These are phyloP conservation scores for Xiphophorus hellerii DNA, from an alignment of 2,113 vertebrate genomes.

Conservation along the genomic window DNA sequence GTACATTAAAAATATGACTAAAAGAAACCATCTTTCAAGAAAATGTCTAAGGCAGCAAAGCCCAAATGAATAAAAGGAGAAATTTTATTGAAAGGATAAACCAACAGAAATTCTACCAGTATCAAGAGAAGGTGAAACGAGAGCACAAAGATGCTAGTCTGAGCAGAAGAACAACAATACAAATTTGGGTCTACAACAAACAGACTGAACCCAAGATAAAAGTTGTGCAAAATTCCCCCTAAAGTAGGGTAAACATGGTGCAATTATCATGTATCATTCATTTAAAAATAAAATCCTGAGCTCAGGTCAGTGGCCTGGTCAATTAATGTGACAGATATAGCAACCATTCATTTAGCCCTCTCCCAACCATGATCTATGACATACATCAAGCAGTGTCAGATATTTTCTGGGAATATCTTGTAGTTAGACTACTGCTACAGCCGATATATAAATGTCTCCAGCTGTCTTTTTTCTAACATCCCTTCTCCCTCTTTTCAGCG, in stretches of 20 bases:
- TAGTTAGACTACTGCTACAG: background rate
- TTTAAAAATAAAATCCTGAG: background rate
- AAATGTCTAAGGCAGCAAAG: no score
- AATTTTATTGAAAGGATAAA: background rate
- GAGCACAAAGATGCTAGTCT: background rate
- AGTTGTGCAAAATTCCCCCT: background rate
- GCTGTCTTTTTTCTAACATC: background rate
- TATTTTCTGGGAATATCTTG: background rate
- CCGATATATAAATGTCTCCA: background rate
- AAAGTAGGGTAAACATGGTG: background rate
- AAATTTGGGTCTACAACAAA: background rate
- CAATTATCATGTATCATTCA: background rate
- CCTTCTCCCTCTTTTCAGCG: background rate
- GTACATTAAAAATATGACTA: no score
- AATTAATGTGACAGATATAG: background rate
- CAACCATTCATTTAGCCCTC: background rate
- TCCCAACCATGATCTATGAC: background rate
- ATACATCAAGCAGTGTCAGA: background rate
- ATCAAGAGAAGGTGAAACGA: background rate
- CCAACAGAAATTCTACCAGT: background rate
- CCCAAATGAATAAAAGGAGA: no score
- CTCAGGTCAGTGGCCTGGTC: background rate
- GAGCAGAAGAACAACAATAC: background rate
- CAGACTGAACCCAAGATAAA: background rate
- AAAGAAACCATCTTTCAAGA: no score